Conservation (phyloP, 2,797 vertebrate genomes). For the Clarias pachynema region DNA sequence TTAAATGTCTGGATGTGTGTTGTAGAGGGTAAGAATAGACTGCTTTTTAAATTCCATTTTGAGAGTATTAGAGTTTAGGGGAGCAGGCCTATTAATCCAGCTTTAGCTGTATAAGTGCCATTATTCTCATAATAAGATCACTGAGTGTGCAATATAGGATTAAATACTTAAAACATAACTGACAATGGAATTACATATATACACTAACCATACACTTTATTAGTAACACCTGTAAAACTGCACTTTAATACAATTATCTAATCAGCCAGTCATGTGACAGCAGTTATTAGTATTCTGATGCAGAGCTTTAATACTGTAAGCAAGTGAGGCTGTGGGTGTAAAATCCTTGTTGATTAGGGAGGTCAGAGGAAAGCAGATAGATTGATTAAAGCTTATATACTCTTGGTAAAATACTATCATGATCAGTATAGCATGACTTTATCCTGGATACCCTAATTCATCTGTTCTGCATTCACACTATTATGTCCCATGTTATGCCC, state of each 20-base stretch:
- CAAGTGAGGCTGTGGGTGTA: neutral
- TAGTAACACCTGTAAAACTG: neutral
- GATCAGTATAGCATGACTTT: too few species aligned
- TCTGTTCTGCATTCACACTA: too few species aligned
- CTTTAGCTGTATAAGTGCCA: constrained; percentile 81
- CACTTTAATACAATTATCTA: neutral
- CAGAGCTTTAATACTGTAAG: neutral
- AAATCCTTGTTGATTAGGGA: too few species aligned
- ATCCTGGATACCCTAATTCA: too few species aligned
- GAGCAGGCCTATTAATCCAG: constrained; percentile 81
- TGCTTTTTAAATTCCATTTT: constrained; percentile 79
- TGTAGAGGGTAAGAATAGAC: constrained; percentile 63
- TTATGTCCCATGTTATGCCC: too few species aligned
- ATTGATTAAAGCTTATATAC: neutral
- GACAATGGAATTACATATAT: constrained; percentile 70
- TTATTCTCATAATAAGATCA: constrained; percentile 86
- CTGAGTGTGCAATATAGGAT: constrained; percentile 81
- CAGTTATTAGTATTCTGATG: neutral
- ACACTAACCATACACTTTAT: constrained; percentile 34
- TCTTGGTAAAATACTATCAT: too few species aligned
- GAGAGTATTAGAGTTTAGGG: constrained; percentile 80
- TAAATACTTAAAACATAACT: constrained; percentile 83
- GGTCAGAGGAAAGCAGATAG: neutral
- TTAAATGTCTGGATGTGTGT: constrained; percentile 43
- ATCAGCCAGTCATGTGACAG: neutral